Conservation (phyloP, 2,113 vertebrate species). For the Phaethornis superciliosus region DNA sequence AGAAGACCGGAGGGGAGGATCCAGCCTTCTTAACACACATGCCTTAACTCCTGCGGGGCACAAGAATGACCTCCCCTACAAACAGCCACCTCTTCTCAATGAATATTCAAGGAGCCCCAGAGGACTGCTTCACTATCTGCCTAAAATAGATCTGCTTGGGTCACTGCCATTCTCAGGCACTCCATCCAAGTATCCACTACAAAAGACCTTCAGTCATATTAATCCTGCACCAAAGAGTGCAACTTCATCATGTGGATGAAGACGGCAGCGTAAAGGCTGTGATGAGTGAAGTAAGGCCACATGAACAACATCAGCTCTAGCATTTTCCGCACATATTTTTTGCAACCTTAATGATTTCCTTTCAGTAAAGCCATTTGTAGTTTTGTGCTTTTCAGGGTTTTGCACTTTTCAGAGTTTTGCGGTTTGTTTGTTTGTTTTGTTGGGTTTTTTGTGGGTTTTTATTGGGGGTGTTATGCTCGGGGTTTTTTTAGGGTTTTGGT, state of each 20-base stretch:
- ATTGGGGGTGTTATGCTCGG: no score
- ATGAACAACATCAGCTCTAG: background rate
- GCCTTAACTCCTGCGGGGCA: background rate
- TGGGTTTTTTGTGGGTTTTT: background rate
- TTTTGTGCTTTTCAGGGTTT: background rate
- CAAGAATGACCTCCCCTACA: background rate
- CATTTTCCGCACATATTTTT: background rate
- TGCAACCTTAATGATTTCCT: background rate
- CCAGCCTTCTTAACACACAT: background rate
- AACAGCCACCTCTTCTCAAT: background rate
- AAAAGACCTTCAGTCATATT: background rate
- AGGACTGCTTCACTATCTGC: background rate
- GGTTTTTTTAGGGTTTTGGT: background rate
- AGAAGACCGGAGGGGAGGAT: background rate
- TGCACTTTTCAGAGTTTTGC: background rate
- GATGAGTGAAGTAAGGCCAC: background rate
- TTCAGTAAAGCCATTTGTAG: background rate
- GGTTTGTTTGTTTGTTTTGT: background rate
- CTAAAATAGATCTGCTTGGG: background rate
- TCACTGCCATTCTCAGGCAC: rapidly evolving
- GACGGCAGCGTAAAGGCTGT: background rate
- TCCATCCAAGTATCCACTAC: background rate
- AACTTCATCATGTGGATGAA: background rate
- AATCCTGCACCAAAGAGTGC: background rate
- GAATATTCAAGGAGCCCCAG: background rate